phyloP scores from a whole-genome alignment of 2,888 invertebrate genomes.

The Cephus rjabovi region DNA sequence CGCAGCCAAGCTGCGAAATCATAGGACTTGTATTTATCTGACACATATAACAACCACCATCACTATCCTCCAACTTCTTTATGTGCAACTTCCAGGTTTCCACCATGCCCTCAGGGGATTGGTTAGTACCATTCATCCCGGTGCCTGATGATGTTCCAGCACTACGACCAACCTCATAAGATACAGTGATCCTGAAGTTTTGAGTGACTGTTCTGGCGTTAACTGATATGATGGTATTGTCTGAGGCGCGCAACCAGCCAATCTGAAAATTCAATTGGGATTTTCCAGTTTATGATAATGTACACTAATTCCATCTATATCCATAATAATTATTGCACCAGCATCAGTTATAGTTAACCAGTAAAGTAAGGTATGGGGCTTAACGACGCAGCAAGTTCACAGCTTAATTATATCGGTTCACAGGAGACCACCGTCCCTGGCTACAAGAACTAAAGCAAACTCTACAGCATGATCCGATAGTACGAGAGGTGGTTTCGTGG shows the following conservation, averaged over 20 bases:
- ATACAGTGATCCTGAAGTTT: constrained; percentile 84
- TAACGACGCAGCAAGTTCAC: not conserved
- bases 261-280: constrained; percentile 68
- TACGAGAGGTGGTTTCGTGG: not conserved
- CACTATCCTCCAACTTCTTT: constrained; percentile 82
- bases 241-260: constrained; percentile 90
- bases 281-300: not conserved
- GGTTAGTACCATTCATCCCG: constrained; percentile 84
- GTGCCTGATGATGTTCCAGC: constrained; percentile 22
- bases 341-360: not conserved
- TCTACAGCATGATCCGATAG: not conserved
- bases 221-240: constrained; percentile 89
- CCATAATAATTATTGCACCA: not conserved
- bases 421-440: not conserved
- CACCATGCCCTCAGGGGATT: constrained; percentile 83
- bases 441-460: not conserved
- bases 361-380: not conserved
- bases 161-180: constrained; percentile 75
- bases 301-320: not conserved
- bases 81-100: constrained; percentile 90
- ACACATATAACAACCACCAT: constrained; percentile 92
- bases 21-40: constrained; percentile 90
- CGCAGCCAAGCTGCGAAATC: constrained; percentile 89
- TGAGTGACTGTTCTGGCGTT: constrained; percentile 88
- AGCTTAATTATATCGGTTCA: not conserved